Percentiles rank a stretch among this genome's conserved stretches.
These are phyloP conservation scores for Hippocampus comes DNA, from an alignment of 2,113 vertebrate species.

Conservation along the genomic window DNA sequence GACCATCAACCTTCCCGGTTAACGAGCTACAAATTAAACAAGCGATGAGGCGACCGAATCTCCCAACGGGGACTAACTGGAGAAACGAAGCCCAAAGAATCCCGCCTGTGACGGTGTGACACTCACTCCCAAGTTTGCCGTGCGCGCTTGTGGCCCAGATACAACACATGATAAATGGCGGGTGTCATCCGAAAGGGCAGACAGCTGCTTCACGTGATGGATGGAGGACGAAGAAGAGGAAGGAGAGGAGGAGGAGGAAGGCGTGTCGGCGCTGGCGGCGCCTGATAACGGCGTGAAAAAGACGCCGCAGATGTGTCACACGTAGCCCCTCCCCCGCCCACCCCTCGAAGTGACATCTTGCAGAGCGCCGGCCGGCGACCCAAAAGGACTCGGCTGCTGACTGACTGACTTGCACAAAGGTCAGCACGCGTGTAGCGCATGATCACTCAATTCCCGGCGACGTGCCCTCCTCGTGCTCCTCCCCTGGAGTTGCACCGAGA, in stretches of 20 bases:
- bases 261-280: constrained; percentile 25
- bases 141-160: background rate
- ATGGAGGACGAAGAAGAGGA: background rate
- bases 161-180: constrained; percentile 30
- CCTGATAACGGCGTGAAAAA: constrained; percentile 25
- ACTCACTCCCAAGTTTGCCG: background rate
- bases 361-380: background rate
- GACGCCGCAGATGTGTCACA: background rate
- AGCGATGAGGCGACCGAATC: background rate
- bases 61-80: background rate
- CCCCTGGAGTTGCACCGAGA: background rate
- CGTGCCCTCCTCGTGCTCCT: background rate
- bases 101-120: background rate
- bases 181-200: constrained; percentile 27
- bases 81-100: background rate
- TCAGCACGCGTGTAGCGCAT: constrained; percentile 26
- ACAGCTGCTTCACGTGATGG: constrained; percentile 47
- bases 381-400: constrained; percentile 15
- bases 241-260: constrained; percentile 25
- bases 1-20: background rate
- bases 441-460: constrained; percentile 26
- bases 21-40: too few relatives aligned
- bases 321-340: background rate
- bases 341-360: background rate
- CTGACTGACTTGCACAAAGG: constrained; percentile 41